Evolutionary conservation across 2,113 vertebrate species (phyloP).

Genomic region (Caretta caretta): DNA sequence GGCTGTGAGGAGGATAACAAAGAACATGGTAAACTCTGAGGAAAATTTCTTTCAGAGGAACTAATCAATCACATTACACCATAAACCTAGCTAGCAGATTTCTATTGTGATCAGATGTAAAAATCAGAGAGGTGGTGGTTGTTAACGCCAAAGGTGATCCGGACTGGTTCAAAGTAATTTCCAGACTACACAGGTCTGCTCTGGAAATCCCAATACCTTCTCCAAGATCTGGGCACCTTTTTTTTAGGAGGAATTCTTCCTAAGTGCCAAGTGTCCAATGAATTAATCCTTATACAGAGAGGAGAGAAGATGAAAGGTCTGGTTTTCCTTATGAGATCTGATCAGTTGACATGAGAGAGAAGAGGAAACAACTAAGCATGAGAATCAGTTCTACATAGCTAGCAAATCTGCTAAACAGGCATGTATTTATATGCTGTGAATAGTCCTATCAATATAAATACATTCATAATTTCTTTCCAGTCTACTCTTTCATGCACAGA

Average conservation of each 20-base stretch:
- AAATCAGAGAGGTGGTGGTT: neutral
- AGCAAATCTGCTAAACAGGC: neutral
- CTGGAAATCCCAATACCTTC: neutral
- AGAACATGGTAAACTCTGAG: neutral
- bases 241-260: neutral
- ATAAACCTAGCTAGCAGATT: neutral
- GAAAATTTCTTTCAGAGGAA: neutral
- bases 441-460: neutral
- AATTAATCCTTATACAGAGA: neutral
- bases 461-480: neutral
- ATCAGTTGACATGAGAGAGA: neutral
- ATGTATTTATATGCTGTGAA: neutral
- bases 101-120: neutral
- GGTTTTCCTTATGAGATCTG: neutral
- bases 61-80: neutral
- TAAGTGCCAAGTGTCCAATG: neutral
- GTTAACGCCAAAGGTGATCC: neutral
- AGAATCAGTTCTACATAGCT: neutral
- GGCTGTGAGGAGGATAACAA: neutral
- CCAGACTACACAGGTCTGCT: neutral
- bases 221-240: neutral
- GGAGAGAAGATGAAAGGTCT: neutral
- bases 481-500: slow-evolving; percentile 21
- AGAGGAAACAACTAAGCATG: neutral
- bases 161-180: neutral